Evolutionary conservation across 1,140 invertebrate species (phyloP).

Genomic region (Diachasmimorpha longicaudata): DNA sequence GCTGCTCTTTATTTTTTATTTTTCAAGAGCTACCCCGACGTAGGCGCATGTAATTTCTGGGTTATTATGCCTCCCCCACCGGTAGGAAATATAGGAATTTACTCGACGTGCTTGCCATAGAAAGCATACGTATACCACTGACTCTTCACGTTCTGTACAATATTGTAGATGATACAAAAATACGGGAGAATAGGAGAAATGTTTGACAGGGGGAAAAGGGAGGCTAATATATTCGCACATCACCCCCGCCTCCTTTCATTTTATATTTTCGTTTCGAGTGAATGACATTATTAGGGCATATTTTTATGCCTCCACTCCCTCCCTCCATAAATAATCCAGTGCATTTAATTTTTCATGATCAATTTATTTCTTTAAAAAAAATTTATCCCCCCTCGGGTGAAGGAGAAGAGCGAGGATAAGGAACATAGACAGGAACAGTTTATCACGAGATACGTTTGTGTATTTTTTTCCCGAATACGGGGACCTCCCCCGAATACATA

Average conservation of each 20-base stretch:
- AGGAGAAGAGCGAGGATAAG: background rate
- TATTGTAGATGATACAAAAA: background rate
- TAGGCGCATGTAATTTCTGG: conserved; percentile 11
- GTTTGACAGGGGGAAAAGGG: background rate
- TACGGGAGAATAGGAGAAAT: background rate
- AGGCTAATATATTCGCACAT: background rate
- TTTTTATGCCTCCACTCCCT: background rate
- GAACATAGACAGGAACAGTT: background rate
- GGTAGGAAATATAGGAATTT: conserved; percentile 8
- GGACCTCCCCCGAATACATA: conserved; percentile 28
- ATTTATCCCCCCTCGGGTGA: background rate
- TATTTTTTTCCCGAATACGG: background rate
- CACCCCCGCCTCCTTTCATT: background rate
- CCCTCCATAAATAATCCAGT: background rate
- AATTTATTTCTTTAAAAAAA: background rate
- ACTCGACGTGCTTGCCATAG: background rate
- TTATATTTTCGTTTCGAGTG: background rate
- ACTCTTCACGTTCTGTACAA: background rate
- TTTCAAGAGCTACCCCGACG: background rate
- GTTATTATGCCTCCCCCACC: conserved; percentile 13
- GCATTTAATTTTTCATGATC: background rate
- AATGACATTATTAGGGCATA: background rate
- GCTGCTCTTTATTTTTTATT: background rate
- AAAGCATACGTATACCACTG: background rate
- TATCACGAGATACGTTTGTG: background rate